Evolutionary conservation across 2,113 vertebrate species (phyloP), one percentile per base, ranked within the genome.

Genomic region (Rhinopomastus cyanomelas): DNA sequence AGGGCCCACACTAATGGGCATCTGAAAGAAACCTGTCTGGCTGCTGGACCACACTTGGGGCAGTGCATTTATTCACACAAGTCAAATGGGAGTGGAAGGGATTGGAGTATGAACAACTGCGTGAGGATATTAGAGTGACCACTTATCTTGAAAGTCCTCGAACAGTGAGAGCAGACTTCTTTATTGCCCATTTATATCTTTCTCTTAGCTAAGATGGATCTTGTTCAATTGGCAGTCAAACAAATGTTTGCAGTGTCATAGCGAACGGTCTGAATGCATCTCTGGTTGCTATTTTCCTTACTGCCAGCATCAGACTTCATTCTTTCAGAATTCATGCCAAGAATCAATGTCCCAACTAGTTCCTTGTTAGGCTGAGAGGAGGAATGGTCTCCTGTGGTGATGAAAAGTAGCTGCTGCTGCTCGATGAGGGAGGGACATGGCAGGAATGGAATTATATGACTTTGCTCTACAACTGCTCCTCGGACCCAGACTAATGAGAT

Each of bases 261-360:
- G 91, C 94, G 95, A 95, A 92, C 5, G 1, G 80, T 92, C 75
- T 78, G 94, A 95, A 82, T 95, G 92, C 80, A 42, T 86, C 83
- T 68, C 23, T 86, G 94, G 95, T 92, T 96, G 94, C 95, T 96
- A 86, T 95, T 96, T 96, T 95, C 95, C 95, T 89, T 94, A 94
- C 89, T 92, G 93, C 84, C 89, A 96, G 87, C 7, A 5, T 95
- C 93, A 93, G 79, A 85, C 92, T 95, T 94, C 78, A 82, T 95
- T 89, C 92, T 87, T 82, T 84, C 27, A 87, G 92, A 94, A 88
- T 92, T 76, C 74, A 82, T 83, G 92, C 92, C 94, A 94, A 92
- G 91, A 90, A 89, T 95, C 92, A 95, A 92, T 79, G 91, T 92
- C 94, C 94, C 75, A 80, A 88, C 86, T 90, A 95, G 93, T 92